Evolutionary conservation across 2,113 vertebrate genomes (phyloP), one percentile per base, ranked within the genome.

Genomic region (Phylloscopus whistleri): DNA sequence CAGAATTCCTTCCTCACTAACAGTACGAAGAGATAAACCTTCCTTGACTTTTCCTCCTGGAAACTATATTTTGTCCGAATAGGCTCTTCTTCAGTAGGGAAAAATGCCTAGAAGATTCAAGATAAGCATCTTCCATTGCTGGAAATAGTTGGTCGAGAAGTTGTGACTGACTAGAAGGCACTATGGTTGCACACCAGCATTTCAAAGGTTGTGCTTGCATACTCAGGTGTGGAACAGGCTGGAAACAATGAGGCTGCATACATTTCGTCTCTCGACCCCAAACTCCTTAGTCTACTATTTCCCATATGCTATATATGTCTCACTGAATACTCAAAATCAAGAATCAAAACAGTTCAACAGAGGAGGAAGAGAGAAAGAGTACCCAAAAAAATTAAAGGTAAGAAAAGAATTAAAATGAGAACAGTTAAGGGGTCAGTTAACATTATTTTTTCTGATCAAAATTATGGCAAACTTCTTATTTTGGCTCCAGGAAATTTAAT

Each of bases 121-220:
- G 33, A 31, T 17, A 41, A 64, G 5, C 16, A 28, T 41, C 28
- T 75, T 64, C 16, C 13, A 24, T 37, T 78, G 7, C 13, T 48
- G 28, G 15, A 72, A 37, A 18, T 12, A 4, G 15, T 16, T 79
- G 27, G 6, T 49, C 7, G 6, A 10, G 21, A 41, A 35, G 20
- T 24, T 2, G 1, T 51, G 46, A 44, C 37, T 37, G 26, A 64
- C 18, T 17, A 60, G 13, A 87, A 81, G 21, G 28, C 35, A 41
- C 2, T 33, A 1, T 18, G 11, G 2, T 31, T 79, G 23, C 12
- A n/a, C 0, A 7, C 5, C 39, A 73, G 6, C 2, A 24, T 78
- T 86, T 78, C 24, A 66, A 53, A 41, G 9, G 13, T 19, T 70
- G 28, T 22, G 0, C 16, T 92, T 69, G 19, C 15, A 55, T 70